Evolutionary conservation across 2,113 vertebrate species (phyloP).

Genomic region (Petroica traversi): DNA sequence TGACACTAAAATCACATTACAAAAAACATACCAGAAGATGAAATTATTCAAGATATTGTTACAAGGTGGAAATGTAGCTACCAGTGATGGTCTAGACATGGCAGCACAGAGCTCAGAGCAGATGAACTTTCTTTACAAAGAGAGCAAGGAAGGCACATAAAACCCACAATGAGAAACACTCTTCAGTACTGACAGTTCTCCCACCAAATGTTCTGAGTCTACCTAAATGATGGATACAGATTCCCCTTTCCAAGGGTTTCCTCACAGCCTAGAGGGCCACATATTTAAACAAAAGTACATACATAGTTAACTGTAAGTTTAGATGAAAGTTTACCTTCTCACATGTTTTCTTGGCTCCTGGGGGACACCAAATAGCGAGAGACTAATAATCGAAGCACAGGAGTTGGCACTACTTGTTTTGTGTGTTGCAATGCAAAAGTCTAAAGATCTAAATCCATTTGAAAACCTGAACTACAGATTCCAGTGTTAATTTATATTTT

Average conservation of each 20-base stretch:
- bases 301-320: background rate
- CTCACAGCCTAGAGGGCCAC: background rate
- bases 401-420: background rate
- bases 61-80: background rate
- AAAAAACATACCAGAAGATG: background rate
- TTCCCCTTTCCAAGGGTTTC: background rate
- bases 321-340: background rate
- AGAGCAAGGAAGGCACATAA: background rate
- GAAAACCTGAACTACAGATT: background rate
- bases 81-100: background rate
- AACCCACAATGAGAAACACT: background rate
- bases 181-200: background rate
- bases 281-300: background rate
- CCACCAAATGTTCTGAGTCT: background rate
- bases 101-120: background rate
- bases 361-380: background rate
- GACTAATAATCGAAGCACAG: background rate
- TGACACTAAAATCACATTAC: background rate
- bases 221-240: background rate
- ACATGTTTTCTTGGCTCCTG: background rate
- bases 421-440: background rate
- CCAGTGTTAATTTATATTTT: background rate
- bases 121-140: background rate
- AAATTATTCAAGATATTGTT: background rate
- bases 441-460: background rate